Base-by-base conservation (phyloP, 2,888 invertebrate genomes). In the Xestia sexstrigata region DNA sequence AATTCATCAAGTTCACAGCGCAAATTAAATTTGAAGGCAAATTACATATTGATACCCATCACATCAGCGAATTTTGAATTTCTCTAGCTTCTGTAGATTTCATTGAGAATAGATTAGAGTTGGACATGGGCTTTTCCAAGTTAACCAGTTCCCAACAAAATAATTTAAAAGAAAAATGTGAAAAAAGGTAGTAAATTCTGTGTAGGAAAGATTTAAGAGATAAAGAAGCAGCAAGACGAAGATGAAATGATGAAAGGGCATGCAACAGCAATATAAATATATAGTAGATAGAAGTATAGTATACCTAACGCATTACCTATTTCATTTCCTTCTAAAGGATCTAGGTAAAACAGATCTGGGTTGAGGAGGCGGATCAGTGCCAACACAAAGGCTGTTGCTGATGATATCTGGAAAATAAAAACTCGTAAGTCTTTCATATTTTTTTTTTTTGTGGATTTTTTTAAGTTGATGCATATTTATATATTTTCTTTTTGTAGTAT, bases 381-480 rank as follows among this genome's bases (percentile, higher is more conserved):
- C 87, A 96, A 88, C 78, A 94, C 93, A 87, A 96, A 95, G 47
- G 96, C 95, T 74, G 96, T 95, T 2, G 93, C 93, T n/a, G 96
- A 92, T 42, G 96, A 96, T 65, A 95, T 91, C 96, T 96, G 92
- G 62, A 93, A 93, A 74, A 60, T 15, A 47, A 65, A 20, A 26
- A 49, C 15, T 30, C 0, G 45, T 78, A 0, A 62, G 17, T 35
- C 30, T 8, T 26, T 13, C n/a, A 55, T 55, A 60, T 20, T 11
- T 7, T 13, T 39, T 3, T 42, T 17, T 3, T 42, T 17, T 17
- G 23, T 39, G 4, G 35, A 35, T 5, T 17, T 17, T 42, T n/a
- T 42, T 4, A 65, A 39, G n/a, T 42, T 65, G n/a, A 9, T 30
- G 1, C 20, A 30, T 17, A 30, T 8, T 26, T 55, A n/a, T n/a